phyloP scores from a whole-genome alignment of 2,113 vertebrate genomes.

The Peromyscus polionotus region DNA sequence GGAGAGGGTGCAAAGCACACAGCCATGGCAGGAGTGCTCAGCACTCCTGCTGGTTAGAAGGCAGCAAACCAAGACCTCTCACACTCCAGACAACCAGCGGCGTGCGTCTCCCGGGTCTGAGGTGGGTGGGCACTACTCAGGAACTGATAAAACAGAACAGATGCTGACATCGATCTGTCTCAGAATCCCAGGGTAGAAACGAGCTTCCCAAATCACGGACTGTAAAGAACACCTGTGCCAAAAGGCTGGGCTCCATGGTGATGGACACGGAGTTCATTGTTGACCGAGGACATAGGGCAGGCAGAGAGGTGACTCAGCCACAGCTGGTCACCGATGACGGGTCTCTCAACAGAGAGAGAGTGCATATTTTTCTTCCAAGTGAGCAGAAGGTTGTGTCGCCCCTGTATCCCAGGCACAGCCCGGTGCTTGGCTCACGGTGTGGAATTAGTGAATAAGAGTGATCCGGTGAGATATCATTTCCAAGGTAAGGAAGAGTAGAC shows the following conservation, averaged over 20 bases:
- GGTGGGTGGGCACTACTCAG: neutral
- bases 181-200: conserved; percentile 6
- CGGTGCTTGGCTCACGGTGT: neutral
- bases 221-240: conserved; percentile 34
- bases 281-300: conserved; percentile 59
- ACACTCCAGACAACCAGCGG: neutral
- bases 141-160: neutral
- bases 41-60: neutral
- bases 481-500: neutral
- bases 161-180: neutral
- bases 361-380: neutral
- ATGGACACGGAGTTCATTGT: conserved; percentile 27
- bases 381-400: neutral
- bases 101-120: neutral
- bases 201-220: neutral
- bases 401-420: neutral
- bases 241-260: neutral
- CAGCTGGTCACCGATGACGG: neutral
- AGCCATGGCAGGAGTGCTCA: accelerated
- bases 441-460: neutral
- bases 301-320: conserved; percentile 56
- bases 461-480: neutral
- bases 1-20: neutral
- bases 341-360: neutral
- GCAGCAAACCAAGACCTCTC: neutral